Evolutionary conservation across 2,888 invertebrate genomes (phyloP).

Genomic region (Lypha dubia): DNA sequence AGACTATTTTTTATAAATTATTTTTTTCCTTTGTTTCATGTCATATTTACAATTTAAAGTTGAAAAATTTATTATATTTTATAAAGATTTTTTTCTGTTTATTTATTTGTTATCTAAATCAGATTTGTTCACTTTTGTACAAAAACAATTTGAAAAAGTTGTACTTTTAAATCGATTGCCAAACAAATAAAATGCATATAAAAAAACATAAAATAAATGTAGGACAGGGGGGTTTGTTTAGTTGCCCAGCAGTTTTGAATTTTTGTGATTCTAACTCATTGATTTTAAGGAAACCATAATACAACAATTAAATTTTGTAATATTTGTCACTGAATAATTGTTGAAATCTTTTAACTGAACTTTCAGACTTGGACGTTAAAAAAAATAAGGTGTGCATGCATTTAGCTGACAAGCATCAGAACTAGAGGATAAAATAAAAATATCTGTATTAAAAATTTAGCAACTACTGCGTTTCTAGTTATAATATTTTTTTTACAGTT

Average conservation of each 20-base stretch:
- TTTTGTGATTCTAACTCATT: no score
- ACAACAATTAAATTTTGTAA: no score
- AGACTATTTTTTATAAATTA: no score
- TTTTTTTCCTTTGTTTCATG: not conserved
- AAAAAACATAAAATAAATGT: conserved; percentile 1
- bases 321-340: no score
- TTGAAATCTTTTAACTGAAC: no score
- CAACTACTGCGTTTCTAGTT: conserved; percentile 14
- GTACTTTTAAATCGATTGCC: conserved; percentile 8
- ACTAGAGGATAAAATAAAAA: not conserved
- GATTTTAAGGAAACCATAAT: no score
- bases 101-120: conserved; percentile 1
- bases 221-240: not conserved
- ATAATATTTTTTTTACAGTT: conserved; percentile 22
- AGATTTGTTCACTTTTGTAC: conserved; percentile 7
- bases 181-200: conserved; percentile 7
- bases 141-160: conserved; percentile 33
- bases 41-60: not conserved
- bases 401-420: not conserved
- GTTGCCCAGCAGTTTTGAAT: not conserved
- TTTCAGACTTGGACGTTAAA: no score
- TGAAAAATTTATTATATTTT: not conserved
- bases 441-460: conserved; percentile 9
- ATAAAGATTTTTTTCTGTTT: not conserved
- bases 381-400: no score